Conservation (phyloP, 2,888 invertebrate species). For the Physocephala rufipes region DNA sequence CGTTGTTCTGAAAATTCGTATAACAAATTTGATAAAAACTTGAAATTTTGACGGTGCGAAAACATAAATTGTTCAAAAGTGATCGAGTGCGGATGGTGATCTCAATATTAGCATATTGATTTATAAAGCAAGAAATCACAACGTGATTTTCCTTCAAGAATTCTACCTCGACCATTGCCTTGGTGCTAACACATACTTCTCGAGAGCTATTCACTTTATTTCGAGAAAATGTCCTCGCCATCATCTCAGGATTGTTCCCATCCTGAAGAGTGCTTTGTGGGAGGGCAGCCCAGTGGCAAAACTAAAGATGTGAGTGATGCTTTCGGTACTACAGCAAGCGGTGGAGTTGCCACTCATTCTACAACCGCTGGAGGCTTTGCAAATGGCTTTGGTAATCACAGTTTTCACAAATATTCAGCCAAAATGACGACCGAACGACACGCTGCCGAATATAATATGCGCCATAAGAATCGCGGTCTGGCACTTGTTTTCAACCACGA, state of each 20-base stretch:
- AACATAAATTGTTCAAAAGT: background rate
- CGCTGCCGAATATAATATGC: constrained; percentile 86
- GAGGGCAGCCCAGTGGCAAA: constrained; percentile 49
- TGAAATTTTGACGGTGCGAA: background rate
- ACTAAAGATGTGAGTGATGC: constrained; percentile 57
- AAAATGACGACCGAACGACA: constrained; percentile 75
- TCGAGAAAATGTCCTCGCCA: constrained; percentile 21
- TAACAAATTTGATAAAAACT: background rate
- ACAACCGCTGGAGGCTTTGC: constrained; percentile 38
- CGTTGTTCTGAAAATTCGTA: background rate
- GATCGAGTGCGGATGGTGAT: background rate
- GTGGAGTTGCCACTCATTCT: background rate
- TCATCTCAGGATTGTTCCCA: constrained; percentile 46
- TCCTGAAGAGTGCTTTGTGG: constrained; percentile 44
- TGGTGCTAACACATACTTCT: background rate
- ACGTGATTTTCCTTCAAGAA: background rate
- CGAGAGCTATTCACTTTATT: background rate
- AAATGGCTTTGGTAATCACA: constrained; percentile 48
- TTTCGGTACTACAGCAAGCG: constrained; percentile 47
- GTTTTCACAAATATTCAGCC: constrained; percentile 57
- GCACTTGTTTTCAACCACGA: constrained; percentile 93
- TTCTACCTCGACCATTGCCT: background rate
- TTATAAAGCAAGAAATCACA: background rate
- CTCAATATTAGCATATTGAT: background rate
- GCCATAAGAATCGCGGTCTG: constrained; percentile 79